phyloP scores from a whole-genome alignment of 2,113 vertebrate species.

The Trachemys scripta region DNA sequence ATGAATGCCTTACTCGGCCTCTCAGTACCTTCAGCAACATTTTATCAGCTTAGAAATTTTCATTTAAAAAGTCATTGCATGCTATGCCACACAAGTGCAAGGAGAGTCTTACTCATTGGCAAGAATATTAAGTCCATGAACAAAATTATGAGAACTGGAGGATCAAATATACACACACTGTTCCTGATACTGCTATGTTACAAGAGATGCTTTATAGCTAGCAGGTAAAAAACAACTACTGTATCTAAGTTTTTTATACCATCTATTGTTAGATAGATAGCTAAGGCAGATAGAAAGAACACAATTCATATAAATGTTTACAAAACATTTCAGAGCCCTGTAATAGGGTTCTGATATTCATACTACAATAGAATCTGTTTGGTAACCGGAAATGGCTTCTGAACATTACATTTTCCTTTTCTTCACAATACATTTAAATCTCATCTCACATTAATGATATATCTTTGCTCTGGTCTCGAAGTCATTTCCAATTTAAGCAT shows the following conservation, averaged over 20 bases:
- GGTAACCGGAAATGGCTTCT: neutral
- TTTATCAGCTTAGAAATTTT: neutral
- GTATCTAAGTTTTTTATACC: neutral
- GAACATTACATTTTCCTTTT: neutral
- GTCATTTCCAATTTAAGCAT: neutral
- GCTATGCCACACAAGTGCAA: neutral
- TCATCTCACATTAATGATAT: neutral
- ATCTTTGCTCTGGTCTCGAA: neutral
- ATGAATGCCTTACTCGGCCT: neutral
- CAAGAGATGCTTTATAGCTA: neutral
- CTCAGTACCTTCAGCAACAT: too few relatives aligned
- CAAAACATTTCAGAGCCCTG: neutral
- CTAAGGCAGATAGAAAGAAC: neutral
- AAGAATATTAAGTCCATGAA: neutral
- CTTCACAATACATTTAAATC: neutral
- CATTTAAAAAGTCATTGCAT: neutral
- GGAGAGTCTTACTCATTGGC: neutral
- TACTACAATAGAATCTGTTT: neutral
- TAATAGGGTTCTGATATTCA: neutral
- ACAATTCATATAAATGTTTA: neutral
- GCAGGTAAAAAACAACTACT: neutral
- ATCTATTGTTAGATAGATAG: neutral
- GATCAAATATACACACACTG: neutral
- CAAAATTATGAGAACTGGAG: neutral
- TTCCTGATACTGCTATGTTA: neutral